phyloP scores from a whole-genome alignment of 2,113 vertebrate genomes.

The Raphicerus campestris region DNA sequence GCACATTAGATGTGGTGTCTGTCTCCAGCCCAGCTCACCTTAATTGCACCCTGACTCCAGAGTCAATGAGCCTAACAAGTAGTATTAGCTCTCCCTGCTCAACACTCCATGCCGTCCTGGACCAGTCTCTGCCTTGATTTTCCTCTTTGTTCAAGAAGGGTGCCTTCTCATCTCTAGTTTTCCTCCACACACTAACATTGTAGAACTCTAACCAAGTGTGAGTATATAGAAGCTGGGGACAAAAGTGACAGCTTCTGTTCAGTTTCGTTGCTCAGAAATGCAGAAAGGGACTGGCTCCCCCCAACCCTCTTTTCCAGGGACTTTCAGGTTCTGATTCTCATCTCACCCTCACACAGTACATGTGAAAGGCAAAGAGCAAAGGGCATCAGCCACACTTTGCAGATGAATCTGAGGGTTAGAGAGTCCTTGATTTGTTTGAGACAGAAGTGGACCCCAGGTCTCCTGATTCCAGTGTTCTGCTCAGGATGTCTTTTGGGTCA shows the following conservation, averaged over 20 bases:
- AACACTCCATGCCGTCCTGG: background rate
- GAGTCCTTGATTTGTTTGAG: background rate
- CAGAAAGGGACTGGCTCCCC: background rate
- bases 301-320: background rate
- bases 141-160: background rate
- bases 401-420: background rate
- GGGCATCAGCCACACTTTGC: background rate
- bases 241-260: background rate
- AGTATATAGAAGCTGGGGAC: background rate
- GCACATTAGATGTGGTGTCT: background rate
- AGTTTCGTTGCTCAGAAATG: background rate
- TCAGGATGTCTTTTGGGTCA: background rate
- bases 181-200: background rate
- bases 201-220: background rate
- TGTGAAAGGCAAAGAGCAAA: background rate
- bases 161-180: background rate
- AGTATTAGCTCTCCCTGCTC: background rate
- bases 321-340: background rate
- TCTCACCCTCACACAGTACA: background rate
- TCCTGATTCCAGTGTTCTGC: background rate
- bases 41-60: background rate
- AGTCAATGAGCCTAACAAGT: background rate
- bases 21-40: background rate
- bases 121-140: background rate
- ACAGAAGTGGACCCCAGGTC: background rate